Conservation (phyloP, 1,140 invertebrate species). For the Cyrtorhinus lividipennis region DNA sequence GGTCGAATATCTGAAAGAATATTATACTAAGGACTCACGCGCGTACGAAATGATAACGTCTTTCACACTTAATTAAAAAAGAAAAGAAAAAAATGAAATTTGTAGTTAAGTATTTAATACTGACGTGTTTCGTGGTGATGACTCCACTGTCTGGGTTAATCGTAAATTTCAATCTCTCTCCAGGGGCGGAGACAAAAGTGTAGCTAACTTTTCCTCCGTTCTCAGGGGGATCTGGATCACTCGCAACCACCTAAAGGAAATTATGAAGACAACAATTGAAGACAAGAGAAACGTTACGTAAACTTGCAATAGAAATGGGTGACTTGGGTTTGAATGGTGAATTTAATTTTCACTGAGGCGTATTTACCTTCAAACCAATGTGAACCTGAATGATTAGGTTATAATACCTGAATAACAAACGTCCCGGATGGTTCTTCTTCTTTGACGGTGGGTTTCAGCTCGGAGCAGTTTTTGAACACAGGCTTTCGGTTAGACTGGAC, state of each 20-base stretch:
- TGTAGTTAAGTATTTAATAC: conserved; percentile 10
- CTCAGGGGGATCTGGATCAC: conserved; percentile 47
- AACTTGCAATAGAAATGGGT: neutral
- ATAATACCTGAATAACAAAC: conserved; percentile 43
- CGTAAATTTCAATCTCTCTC: conserved; percentile 56
- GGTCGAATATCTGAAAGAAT: conserved; percentile 51
- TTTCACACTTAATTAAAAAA: neutral
- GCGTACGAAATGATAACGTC: neutral
- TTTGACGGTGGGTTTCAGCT: conserved; percentile 47
- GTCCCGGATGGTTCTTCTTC: conserved; percentile 48
- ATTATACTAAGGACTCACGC: no score
- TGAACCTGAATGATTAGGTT: neutral
- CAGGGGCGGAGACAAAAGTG: conserved; percentile 56
- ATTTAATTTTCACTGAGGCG: neutral
- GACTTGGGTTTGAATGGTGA: neutral
- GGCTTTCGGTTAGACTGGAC: conserved; percentile 52
- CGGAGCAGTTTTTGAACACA: conserved; percentile 52
- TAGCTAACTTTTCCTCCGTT: conserved; percentile 62
- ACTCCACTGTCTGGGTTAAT: conserved; percentile 58
- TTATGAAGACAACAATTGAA: conserved; percentile 24
- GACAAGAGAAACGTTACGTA: neutral
- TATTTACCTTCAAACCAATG: neutral
- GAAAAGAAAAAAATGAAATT: neutral
- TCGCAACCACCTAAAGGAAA: conserved; percentile 36
- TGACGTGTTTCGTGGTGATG: conserved; percentile 54